These are phyloP conservation scores for Augochlora pura DNA, from an alignment of 1,140 invertebrate genomes.

Conservation along the genomic window DNA sequence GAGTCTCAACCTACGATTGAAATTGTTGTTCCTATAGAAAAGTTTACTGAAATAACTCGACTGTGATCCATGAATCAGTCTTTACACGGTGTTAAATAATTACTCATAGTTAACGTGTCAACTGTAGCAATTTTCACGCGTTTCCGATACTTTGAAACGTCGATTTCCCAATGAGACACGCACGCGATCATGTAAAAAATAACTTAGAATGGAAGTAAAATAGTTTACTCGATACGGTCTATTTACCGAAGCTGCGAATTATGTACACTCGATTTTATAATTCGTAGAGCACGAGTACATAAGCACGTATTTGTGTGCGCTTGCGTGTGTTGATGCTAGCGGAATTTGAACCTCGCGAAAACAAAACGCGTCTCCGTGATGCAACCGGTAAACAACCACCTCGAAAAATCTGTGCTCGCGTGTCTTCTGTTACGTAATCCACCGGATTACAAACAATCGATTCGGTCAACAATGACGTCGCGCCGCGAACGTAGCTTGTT, in stretches of 20 bases:
- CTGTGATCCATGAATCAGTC: too few species aligned
- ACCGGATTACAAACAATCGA: slow-evolving; percentile 51
- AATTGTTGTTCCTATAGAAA: too few species aligned
- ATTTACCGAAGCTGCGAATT: slow-evolving; percentile 22
- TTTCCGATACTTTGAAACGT: not conserved
- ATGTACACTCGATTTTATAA: not conserved
- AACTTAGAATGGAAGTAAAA: slow-evolving; percentile 24
- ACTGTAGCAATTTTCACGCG: not conserved
- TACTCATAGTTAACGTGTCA: too few species aligned
- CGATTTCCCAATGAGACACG: slow-evolving; percentile 9
- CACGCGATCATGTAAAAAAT: slow-evolving; percentile 11
- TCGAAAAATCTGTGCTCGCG: slow-evolving; percentile 28
- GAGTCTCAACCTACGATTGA: too few species aligned
- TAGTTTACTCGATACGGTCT: slow-evolving; percentile 17
- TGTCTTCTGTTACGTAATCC: slow-evolving; percentile 44
- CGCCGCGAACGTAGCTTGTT: not conserved
- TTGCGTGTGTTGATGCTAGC: not conserved
- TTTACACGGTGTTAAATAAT: too few species aligned
- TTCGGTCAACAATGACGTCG: not conserved
- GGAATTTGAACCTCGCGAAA: not conserved
- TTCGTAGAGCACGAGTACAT: too few species aligned
- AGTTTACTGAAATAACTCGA: too few species aligned
- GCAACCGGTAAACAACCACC: slow-evolving; percentile 49
- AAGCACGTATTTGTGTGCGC: too few species aligned
- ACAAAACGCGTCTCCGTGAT: slow-evolving; percentile 41